Conservation (phyloP, 2,797 vertebrate species). For the Myiotriccus ornatus region DNA sequence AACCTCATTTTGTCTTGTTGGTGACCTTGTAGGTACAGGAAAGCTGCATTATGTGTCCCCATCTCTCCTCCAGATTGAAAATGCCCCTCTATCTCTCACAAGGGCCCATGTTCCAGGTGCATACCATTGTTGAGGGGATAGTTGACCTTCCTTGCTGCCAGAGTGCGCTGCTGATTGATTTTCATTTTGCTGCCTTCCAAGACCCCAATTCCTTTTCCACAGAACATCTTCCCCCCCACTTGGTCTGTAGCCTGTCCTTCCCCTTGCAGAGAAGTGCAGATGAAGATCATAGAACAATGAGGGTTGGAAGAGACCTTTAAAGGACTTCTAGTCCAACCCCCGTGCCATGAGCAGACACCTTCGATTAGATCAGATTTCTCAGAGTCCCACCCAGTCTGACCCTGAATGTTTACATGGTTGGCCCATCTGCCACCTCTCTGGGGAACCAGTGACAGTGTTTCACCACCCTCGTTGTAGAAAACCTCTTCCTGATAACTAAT, state of each 20-base stretch:
- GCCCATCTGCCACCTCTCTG: not conserved
- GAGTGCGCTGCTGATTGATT: not conserved
- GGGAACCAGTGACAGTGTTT: not conserved
- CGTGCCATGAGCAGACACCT: not conserved
- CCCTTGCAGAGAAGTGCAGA: not conserved
- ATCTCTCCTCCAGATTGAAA: not conserved
- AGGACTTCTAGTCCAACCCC: not conserved
- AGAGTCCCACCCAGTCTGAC: not conserved
- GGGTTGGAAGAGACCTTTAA: not conserved
- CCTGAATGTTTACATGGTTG: not conserved
- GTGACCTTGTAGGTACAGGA: not conserved
- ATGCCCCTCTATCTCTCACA: not conserved
- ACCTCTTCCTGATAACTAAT: not conserved
- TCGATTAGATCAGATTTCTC: not conserved
- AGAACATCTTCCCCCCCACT: not conserved
- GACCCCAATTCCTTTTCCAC: not conserved
- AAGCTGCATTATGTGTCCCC: not conserved
- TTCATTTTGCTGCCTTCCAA: not conserved
- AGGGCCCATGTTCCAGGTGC: not conserved
- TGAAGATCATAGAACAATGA: not conserved
- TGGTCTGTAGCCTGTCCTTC: not conserved
- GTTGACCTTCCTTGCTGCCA: not conserved
- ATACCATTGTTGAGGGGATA: rapidly evolving
- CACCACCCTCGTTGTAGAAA: not conserved
- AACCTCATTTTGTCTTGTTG: not conserved